These are phyloP conservation scores for Arothron firmamentum DNA, from an alignment of 2,113 vertebrate species.

Conservation along the genomic window DNA sequence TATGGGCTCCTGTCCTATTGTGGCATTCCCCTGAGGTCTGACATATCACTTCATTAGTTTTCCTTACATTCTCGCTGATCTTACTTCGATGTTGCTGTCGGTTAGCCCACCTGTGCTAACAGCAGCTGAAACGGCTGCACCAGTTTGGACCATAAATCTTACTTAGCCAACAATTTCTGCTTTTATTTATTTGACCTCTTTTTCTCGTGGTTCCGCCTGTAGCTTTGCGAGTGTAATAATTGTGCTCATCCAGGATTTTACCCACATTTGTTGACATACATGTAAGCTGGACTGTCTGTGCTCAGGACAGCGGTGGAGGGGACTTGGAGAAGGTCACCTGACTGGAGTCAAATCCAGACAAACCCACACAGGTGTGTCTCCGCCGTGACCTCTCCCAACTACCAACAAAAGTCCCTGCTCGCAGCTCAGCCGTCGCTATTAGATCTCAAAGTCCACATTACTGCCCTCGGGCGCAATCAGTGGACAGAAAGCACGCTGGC, in stretches of 20 bases:
- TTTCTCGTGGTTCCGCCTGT: too few relatives aligned
- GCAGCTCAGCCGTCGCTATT: constrained; percentile 33
- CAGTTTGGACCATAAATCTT: too few relatives aligned
- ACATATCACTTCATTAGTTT: background rate
- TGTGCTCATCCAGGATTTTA: too few relatives aligned
- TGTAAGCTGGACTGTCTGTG: background rate
- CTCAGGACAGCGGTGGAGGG: background rate
- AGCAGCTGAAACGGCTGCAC: too few relatives aligned
- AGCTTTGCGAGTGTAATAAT: too few relatives aligned
- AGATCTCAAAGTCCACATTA: constrained; percentile 63
- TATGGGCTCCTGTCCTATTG: background rate
- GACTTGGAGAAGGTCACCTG: background rate
- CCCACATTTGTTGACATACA: too few relatives aligned
- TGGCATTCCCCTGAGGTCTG: background rate
- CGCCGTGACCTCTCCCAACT: constrained; percentile 35
- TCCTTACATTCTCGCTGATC: too few relatives aligned
- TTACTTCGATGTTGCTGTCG: too few relatives aligned
- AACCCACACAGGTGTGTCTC: constrained; percentile 6
- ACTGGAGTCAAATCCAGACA: background rate
- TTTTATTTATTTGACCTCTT: background rate
- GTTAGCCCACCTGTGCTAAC: too few relatives aligned
- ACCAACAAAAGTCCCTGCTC: constrained; percentile 56
- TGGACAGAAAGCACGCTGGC: constrained; percentile 40
- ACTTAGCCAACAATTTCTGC: too few relatives aligned
- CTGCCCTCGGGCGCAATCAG: constrained; percentile 25